Evolutionary conservation across 2,797 vertebrate species (phyloP).

Genomic region (Phalanger gymnotis): DNA sequence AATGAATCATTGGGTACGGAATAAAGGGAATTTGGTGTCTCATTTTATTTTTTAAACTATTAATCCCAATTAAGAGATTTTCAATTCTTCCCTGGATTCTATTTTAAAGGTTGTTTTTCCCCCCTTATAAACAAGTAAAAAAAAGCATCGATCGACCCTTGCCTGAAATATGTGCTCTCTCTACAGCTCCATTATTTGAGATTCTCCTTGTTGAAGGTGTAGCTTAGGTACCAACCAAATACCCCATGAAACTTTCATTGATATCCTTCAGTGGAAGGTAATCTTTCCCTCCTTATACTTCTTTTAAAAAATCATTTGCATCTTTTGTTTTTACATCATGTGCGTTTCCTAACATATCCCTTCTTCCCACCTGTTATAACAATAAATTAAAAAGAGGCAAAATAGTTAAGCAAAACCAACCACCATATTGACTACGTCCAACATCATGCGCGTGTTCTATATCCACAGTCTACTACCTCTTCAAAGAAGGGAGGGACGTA

Average conservation of each 20-base stretch:
- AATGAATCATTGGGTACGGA: conserved; percentile 43
- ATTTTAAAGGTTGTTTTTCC: not conserved
- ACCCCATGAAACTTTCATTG: not conserved
- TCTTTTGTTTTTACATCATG: not conserved
- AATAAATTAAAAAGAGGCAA: not conserved
- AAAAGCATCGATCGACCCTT: not conserved
- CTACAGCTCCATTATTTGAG: not conserved
- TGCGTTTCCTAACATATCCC: not conserved
- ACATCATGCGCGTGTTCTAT: not conserved
- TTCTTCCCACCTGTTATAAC: not conserved
- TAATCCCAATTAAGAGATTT: conserved; percentile 60
- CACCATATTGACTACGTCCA: not conserved
- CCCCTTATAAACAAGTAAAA: not conserved
- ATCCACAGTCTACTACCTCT: not conserved
- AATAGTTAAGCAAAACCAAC: not conserved
- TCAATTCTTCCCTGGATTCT: not conserved
- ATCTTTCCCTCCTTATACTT: not conserved
- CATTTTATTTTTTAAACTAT: conserved; percentile 50
- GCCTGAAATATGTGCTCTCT: fast-evolving
- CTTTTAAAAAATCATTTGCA: not conserved
- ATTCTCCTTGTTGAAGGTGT: not conserved
- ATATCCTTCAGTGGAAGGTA: not conserved
- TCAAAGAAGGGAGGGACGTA: too few relatives aligned
- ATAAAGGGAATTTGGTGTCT: conserved; percentile 41
- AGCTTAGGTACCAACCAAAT: not conserved